These are phyloP conservation scores for Loris lydekkerianus DNA, from an alignment of 2,797 vertebrate species.

Conservation along the genomic window DNA sequence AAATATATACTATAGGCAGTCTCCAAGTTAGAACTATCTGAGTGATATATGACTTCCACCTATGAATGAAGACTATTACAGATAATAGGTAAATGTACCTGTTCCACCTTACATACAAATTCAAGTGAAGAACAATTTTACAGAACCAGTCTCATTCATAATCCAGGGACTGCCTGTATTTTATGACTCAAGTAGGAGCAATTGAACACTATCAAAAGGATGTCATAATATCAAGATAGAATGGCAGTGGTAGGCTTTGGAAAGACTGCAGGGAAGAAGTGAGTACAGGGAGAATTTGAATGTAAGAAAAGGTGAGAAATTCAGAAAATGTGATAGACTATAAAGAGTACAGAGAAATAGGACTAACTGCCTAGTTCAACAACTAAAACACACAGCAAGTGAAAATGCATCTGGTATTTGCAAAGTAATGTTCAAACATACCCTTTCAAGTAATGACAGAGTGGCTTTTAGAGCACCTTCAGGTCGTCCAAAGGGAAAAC, in stretches of 20 bases:
- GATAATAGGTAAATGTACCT: too few species aligned
- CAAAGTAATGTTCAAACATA: constrained; percentile 85
- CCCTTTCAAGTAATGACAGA: constrained; percentile 97
- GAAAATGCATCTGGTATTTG: background rate
- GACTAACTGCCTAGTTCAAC: background rate
- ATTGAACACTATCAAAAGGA: background rate
- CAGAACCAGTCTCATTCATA: too few species aligned
- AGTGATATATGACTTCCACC: too few species aligned
- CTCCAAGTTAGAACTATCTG: too few species aligned
- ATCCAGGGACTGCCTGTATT: too few species aligned
- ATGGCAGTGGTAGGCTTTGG: background rate
- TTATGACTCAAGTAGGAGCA: background rate
- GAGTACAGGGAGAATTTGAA: background rate
- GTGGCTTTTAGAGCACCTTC: constrained; percentile 99
- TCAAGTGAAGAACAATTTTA: too few species aligned
- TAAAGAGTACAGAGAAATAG: background rate
- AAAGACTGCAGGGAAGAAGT: background rate
- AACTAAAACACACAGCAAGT: background rate
- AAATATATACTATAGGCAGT: too few species aligned
- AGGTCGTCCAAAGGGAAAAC: constrained; percentile 98
- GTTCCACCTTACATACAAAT: too few species aligned
- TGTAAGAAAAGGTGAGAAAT: background rate
- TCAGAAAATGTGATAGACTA: background rate
- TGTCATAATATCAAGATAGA: background rate
- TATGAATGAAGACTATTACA: too few species aligned